These are phyloP conservation scores for Camelus bactrianus DNA, from an alignment of 2,113 vertebrate species.

Conservation along the genomic window DNA sequence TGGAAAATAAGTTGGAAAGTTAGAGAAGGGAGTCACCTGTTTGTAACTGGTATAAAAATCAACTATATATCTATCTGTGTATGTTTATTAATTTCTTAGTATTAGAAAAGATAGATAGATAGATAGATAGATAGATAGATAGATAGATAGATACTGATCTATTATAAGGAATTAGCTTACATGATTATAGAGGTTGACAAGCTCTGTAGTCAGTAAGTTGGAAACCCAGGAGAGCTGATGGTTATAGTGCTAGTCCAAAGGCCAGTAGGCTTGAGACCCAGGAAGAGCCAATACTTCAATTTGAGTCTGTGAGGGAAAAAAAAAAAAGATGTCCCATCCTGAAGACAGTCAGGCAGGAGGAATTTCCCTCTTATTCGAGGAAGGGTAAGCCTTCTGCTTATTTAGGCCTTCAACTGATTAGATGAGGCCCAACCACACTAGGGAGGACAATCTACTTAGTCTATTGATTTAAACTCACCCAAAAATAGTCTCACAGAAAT, in stretches of 20 bases:
- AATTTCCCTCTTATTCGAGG: background rate
- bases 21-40: background rate
- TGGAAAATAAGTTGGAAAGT: background rate
- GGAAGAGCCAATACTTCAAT: background rate
- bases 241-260: background rate
- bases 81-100: background rate
- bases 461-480: background rate
- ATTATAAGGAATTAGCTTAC: background rate
- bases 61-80: background rate
- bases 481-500: background rate
- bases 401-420: background rate
- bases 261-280: background rate
- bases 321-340: background rate
- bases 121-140: background rate
- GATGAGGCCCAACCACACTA: background rate
- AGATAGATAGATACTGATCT: background rate
- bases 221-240: background rate
- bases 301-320: background rate
- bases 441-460: background rate
- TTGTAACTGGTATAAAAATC: background rate
- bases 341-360: background rate
- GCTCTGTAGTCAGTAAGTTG: background rate
- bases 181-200: background rate
- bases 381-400: background rate
- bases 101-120: background rate